Evolutionary conservation across 2,888 invertebrate species (phyloP).

Genomic region (Parelbella ahira): DNA sequence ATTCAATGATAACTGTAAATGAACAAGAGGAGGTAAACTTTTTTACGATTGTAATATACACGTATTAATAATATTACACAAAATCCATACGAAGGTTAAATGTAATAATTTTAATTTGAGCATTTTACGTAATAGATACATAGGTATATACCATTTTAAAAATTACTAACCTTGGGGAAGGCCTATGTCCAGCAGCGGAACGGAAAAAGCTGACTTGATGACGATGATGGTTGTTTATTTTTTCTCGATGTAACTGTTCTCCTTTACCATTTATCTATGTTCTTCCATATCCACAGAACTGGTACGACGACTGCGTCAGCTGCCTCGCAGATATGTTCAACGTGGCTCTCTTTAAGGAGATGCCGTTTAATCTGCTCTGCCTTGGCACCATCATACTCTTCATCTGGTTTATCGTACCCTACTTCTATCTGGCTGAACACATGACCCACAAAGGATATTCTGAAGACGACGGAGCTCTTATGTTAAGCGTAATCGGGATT

Average conservation of each 20-base stretch:
- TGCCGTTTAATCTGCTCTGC: constrained; percentile 90
- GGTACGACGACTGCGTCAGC: constrained; percentile 63
- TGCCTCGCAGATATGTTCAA: constrained; percentile 82
- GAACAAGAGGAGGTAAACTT: constrained; percentile 86
- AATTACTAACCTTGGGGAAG: no score
- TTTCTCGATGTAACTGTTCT: not conserved
- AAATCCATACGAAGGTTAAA: no score
- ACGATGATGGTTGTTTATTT: no score
- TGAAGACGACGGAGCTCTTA: constrained; percentile 87
- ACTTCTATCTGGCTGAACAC: constrained; percentile 95
- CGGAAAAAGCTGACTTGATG: no score
- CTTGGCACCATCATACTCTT: constrained; percentile 93
- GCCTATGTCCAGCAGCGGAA: no score
- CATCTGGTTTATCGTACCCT: constrained; percentile 96
- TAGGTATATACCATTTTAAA: no score
- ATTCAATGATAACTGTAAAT: constrained; percentile 92
- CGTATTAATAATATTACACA: no score
- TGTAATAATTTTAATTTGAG: constrained; percentile 27
- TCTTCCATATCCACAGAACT: no score
- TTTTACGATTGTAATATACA: not conserved
- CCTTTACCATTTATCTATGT: not conserved
- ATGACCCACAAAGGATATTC: constrained; percentile 84
- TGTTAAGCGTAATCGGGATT: constrained; percentile 92
- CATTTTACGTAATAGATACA: no score
- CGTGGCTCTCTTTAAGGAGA: constrained; percentile 87